These are phyloP conservation scores for Drosophila hamatofila DNA, from an alignment of 2,888 invertebrate species.

Conservation along the genomic window DNA sequence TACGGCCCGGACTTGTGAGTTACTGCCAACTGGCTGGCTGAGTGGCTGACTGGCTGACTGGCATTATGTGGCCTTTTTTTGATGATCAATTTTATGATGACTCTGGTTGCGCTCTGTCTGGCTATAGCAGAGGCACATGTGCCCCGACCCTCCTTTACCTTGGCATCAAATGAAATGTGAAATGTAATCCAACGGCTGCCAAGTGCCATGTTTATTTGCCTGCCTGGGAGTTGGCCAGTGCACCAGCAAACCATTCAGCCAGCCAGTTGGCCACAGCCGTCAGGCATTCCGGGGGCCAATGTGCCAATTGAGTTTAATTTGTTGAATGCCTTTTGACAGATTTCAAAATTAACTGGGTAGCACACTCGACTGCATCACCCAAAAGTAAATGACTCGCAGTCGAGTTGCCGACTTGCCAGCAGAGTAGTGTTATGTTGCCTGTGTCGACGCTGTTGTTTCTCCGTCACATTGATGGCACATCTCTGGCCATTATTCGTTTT, in stretches of 20 bases:
- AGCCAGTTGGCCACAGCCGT: background rate
- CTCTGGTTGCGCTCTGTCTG: constrained; percentile 32
- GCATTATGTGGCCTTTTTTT: constrained; percentile 56
- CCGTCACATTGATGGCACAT: constrained; percentile 1
- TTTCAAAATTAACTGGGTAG: constrained; percentile 78
- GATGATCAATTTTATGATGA: constrained; percentile 58
- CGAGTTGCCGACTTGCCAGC: constrained; percentile 7
- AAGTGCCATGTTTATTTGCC: constrained; percentile 79
- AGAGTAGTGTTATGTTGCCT: constrained; percentile 3
- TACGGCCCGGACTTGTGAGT: constrained; percentile 11
- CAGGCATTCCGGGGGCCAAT: constrained; percentile 43
- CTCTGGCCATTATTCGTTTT: constrained; percentile 15
- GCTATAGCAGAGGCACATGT: background rate
- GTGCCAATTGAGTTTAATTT: constrained; percentile 81
- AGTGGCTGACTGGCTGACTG: constrained; percentile 17
- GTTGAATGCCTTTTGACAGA: constrained; percentile 80
- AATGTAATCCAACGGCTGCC: constrained; percentile 74
- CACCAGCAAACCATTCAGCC: constrained; percentile 12
- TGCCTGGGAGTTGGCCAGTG: constrained; percentile 36
- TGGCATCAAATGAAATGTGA: constrained; percentile 72
- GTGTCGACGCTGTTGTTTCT: constrained; percentile 2
- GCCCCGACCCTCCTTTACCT: background rate
- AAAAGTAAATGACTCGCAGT: constrained; percentile 38
- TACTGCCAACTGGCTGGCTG: constrained; percentile 23
- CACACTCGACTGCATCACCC: constrained; percentile 68